Conservation (phyloP, 2,888 invertebrate species). For the Ichneumoninae sp. region DNA sequence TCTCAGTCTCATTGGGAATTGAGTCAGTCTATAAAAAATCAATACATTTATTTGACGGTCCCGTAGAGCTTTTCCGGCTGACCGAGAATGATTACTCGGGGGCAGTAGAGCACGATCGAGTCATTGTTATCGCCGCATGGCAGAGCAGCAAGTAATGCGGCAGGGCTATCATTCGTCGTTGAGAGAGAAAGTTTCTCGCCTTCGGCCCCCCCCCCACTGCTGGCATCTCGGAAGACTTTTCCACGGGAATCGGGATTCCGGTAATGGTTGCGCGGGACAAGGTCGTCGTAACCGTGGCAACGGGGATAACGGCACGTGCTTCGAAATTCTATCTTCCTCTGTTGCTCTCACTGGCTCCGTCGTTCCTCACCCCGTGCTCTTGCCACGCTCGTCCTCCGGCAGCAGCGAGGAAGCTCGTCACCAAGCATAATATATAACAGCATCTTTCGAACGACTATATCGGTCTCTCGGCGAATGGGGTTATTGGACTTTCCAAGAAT, state of each 20-base stretch:
- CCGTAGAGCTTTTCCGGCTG: slow-evolving; percentile 35
- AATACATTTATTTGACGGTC: slow-evolving; percentile 8
- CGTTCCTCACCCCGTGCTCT: neutral
- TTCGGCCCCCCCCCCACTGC: slow-evolving; percentile 20
- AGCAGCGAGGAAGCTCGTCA: slow-evolving; percentile 49
- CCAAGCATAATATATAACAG: slow-evolving; percentile 32
- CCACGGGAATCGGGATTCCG: slow-evolving; percentile 69
- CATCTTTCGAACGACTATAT: slow-evolving; percentile 5
- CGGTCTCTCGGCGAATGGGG: slow-evolving; percentile 24
- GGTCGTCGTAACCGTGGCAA: slow-evolving; percentile 83
- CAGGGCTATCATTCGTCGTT: slow-evolving; percentile 18
- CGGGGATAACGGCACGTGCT: slow-evolving; percentile 81
- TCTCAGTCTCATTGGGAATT: slow-evolving; percentile 39
- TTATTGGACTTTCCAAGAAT: slow-evolving; percentile 39
- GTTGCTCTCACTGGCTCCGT: slow-evolving; percentile 42
- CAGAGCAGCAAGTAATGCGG: slow-evolving; percentile 30
- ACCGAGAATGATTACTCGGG: slow-evolving; percentile 13
- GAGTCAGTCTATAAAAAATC: neutral
- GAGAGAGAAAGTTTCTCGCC: neutral
- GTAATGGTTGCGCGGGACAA: slow-evolving; percentile 81
- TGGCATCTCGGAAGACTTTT: slow-evolving; percentile 69
- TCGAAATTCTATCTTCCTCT: slow-evolving; percentile 68
- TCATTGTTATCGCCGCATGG: slow-evolving; percentile 66
- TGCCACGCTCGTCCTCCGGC: slow-evolving; percentile 21
- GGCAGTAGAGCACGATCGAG: slow-evolving; percentile 37